Percentiles rank a stretch among this genome's conserved stretches.
Conservation (phyloP, 2,113 vertebrate genomes). For the Burhinus oedicnemus region DNA sequence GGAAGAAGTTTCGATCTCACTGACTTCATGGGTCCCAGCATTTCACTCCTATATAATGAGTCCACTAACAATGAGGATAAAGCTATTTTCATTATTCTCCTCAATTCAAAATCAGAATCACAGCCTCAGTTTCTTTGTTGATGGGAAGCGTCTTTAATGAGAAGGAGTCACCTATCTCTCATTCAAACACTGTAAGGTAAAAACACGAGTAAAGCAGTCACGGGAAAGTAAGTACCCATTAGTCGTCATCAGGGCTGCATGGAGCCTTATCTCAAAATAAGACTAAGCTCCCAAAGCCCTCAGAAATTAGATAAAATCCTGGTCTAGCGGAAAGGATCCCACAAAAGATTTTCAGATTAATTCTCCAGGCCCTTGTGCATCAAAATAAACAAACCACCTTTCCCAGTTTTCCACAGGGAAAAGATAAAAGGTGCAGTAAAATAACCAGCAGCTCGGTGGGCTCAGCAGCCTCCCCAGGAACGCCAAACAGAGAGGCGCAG, state of each 20-base stretch:
- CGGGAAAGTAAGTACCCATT: not conserved
- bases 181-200: not conserved
- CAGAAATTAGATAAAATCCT: not conserved
- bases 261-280: not conserved
- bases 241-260: not conserved
- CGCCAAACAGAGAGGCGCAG: not conserved
- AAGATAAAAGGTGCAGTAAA: not conserved
- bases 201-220: not conserved
- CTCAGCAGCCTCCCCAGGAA: not conserved
- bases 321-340: not conserved
- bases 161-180: not conserved
- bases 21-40: not conserved
- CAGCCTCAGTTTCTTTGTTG: not conserved
- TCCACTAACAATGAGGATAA: not conserved
- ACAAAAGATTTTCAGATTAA: not conserved
- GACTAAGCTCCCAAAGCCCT: not conserved
- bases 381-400: slow-evolving; percentile 4
- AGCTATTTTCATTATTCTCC: not conserved
- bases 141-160: not conserved
- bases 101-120: not conserved
- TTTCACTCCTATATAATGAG: not conserved
- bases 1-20: not conserved
- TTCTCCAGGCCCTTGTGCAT: not conserved
- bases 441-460: not conserved
- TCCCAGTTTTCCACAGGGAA: not conserved